A percentile compares a stretch with the other conserved stretches of the same genome.
phyloP scores from a whole-genome alignment of 2,113 vertebrate species.

The Tauraco erythrolophus region DNA sequence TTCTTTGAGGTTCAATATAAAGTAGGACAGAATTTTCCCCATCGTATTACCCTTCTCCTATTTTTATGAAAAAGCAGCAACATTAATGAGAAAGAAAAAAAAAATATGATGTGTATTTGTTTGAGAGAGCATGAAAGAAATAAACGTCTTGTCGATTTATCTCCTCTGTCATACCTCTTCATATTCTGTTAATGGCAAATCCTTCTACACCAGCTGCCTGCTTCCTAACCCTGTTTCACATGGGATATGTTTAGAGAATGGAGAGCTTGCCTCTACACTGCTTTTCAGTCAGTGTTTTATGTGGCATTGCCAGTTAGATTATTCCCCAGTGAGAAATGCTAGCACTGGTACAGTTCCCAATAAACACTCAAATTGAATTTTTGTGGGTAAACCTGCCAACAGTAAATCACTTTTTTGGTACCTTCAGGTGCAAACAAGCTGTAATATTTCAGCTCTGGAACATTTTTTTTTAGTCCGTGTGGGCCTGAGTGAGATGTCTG shows the following conservation, averaged over 20 bases:
- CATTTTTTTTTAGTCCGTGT: neutral
- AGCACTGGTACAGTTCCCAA: neutral
- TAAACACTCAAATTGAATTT: slow-evolving; percentile 3
- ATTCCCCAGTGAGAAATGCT: neutral
- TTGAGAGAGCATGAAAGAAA: neutral
- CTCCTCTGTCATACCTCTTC: neutral
- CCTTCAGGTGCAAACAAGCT: slow-evolving; percentile 15
- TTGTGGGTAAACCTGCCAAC: slow-evolving; percentile 30
- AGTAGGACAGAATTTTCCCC: neutral
- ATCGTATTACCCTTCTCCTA: neutral
- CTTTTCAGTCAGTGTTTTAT: neutral
- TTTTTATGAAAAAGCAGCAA: neutral
- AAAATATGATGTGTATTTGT: neutral
- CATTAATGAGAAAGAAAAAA: neutral
- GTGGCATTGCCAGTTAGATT: neutral
- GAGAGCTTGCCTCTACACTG: neutral
- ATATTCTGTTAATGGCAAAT: neutral
- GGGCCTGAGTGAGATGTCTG: neutral
- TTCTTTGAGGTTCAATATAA: neutral
- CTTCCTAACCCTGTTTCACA: neutral
- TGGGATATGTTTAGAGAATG: neutral
- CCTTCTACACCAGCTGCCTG: neutral
- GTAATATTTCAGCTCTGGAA: neutral
- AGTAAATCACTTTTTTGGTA: slow-evolving; percentile 20
- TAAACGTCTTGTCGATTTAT: neutral